Evolutionary conservation across 2,797 vertebrate species (phyloP), one percentile per base, ranked within the genome.

Genomic region (Psittacula derbiana): DNA sequence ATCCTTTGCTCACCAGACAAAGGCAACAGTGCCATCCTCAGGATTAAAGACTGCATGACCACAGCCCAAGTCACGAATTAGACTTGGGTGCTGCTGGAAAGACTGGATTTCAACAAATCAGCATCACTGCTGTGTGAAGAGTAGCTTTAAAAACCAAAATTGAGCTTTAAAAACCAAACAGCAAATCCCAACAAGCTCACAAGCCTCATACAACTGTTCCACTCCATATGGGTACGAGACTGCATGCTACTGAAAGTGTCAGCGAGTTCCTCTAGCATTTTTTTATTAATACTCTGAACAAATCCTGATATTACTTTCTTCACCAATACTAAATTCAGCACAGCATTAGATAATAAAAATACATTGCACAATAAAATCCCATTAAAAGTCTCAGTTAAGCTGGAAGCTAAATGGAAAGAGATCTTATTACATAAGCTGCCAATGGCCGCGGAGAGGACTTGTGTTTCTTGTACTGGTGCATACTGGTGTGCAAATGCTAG

Each of bases 301-400:
- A 72, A 25, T 44, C 65, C 64, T 93, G 79, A 60, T 78, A 27
- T 90, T 91, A 71, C 28, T 70, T 41, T 33, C 70, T 62, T 80
- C 17, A 41, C 8, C 78, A 78, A 60, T n/a, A 74, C 80, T 96
- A 95, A 72, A 44, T 25, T 66, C 85, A 90, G 55, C n/a, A 88
- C 38, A 80, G 46, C 53, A 3, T 83, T 90, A 80, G 80, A 38
- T 64, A 95, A 97, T 94, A 92, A 98, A 94, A 97, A 94, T 80
- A 93, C 92, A 97, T 95, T 95, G 96, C 95, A 97, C 96, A 95
- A 93, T 97, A 96, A 97, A 95, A 97, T 92, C 50, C 84, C 94
- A 97, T 93, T 96, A 92, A 91, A 97, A 97, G 73, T 88, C 85
- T 92, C 21, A n/a, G 71, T 91, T 93, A 97, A 94, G 94, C 96